These are phyloP conservation scores for Tinamus major DNA, from an alignment of 2,797 vertebrate genomes.

Conservation along the genomic window DNA sequence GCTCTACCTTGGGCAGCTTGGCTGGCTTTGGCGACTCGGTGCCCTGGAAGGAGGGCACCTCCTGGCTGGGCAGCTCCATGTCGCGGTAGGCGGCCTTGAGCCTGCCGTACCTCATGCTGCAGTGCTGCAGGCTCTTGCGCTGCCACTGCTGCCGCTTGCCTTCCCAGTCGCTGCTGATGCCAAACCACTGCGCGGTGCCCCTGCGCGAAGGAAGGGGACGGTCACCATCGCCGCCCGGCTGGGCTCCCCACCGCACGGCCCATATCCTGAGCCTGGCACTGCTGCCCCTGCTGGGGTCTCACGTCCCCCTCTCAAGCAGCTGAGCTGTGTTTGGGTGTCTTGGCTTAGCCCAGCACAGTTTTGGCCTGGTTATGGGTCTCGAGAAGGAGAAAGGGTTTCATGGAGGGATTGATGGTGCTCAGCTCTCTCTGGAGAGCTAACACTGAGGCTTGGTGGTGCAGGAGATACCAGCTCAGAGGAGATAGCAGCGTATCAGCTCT, in stretches of 20 bases:
- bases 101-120: constrained; percentile 87
- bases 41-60: constrained; percentile 83
- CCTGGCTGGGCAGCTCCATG: constrained; percentile 86
- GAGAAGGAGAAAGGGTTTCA: background rate
- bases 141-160: constrained; percentile 90
- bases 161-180: constrained; percentile 90
- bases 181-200: constrained; percentile 94
- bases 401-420: background rate
- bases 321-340: rapidly evolving
- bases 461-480: background rate
- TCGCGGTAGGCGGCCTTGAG: constrained; percentile 90
- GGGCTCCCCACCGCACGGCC: background rate
- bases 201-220: background rate
- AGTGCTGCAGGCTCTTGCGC: constrained; percentile 87
- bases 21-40: constrained; percentile 87
- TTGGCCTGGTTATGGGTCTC: rapidly evolving
- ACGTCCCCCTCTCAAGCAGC: background rate
- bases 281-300: rapidly evolving
- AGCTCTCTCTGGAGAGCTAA: background rate
- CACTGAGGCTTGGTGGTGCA: background rate
- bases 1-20: constrained; percentile 90
- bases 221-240: rapidly evolving
- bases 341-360: background rate
- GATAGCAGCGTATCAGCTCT: background rate
- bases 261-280: background rate